phyloP scores from a whole-genome alignment of 2,113 vertebrate genomes.

The Tetrao urogallus region DNA sequence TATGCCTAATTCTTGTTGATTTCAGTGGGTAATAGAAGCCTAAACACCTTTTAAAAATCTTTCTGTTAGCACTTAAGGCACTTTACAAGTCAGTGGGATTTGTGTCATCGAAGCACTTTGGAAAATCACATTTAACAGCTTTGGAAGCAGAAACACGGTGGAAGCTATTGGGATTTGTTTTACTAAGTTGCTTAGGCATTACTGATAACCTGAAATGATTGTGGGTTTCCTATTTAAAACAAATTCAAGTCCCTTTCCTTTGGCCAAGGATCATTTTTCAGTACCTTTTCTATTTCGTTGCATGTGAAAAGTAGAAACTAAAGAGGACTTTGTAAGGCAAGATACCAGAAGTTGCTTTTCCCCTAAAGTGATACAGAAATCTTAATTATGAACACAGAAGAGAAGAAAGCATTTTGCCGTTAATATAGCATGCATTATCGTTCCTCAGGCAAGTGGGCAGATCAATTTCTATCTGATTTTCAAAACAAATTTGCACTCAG shows the following conservation, averaged over 20 bases:
- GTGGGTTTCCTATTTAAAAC: not conserved
- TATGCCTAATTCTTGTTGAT: constrained; percentile 3
- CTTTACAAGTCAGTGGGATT: constrained; percentile 5
- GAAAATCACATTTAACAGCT: constrained; percentile 13
- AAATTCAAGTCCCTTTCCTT: not conserved
- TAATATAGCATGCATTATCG: not conserved
- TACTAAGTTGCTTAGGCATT: not conserved
- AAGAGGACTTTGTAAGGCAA: not conserved
- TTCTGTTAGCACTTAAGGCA: constrained; percentile 1
- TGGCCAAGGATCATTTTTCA: not conserved
- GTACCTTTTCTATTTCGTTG: not conserved
- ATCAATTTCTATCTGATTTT: constrained; percentile 14
- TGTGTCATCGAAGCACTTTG: not conserved
- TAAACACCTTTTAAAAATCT: constrained; percentile 35
- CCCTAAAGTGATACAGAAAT: not conserved
- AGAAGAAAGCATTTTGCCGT: not conserved
- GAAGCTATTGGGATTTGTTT: constrained; percentile 7
- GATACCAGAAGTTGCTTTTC: not conserved
- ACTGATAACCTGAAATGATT: constrained; percentile 14
- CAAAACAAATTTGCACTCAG: not conserved
- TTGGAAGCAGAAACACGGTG: not conserved
- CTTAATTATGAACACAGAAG: not conserved
- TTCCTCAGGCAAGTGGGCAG: not conserved
- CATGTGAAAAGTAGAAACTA: not conserved
- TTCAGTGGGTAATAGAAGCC: constrained; percentile 28